These are phyloP conservation scores for Xenopus laevis DNA, from an alignment of 2,113 vertebrate genomes.

Conservation along the genomic window DNA sequence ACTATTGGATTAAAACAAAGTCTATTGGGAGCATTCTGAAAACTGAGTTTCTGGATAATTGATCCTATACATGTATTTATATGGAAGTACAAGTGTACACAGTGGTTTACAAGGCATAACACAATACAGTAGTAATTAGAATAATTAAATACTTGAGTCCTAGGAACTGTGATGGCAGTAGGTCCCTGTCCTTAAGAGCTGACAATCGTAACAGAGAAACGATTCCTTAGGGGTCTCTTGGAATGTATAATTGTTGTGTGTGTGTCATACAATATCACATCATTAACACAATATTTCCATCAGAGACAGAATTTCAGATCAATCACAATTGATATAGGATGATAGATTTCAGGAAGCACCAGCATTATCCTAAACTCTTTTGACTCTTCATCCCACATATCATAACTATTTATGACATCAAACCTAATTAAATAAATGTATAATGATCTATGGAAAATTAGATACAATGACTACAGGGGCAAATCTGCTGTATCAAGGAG, in stretches of 20 bases:
- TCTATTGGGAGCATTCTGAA: too few relatives aligned
- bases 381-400: not conserved
- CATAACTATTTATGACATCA: conserved; percentile 16
- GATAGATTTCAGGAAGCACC: conserved; percentile 1
- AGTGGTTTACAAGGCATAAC: not conserved
- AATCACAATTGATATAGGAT: not conserved
- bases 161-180: too few relatives aligned
- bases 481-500: not conserved
- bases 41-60: too few relatives aligned
- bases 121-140: too few relatives aligned
- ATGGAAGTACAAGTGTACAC: not conserved
- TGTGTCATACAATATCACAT: too few relatives aligned
- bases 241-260: too few relatives aligned
- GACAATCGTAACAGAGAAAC: too few relatives aligned
- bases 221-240: too few relatives aligned
- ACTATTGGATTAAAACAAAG: too few relatives aligned
- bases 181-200: too few relatives aligned
- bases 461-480: not conserved
- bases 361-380: not conserved
- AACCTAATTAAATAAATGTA: conserved; percentile 27
- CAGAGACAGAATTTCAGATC: not conserved
- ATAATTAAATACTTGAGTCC: too few relatives aligned
- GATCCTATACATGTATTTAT: not conserved
- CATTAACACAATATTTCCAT: too few relatives aligned
- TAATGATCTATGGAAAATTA: conserved; percentile 16